These are phyloP conservation scores for Gymnothorax javanicus DNA, from an alignment of 2,797 vertebrate genomes.

Conservation along the genomic window DNA sequence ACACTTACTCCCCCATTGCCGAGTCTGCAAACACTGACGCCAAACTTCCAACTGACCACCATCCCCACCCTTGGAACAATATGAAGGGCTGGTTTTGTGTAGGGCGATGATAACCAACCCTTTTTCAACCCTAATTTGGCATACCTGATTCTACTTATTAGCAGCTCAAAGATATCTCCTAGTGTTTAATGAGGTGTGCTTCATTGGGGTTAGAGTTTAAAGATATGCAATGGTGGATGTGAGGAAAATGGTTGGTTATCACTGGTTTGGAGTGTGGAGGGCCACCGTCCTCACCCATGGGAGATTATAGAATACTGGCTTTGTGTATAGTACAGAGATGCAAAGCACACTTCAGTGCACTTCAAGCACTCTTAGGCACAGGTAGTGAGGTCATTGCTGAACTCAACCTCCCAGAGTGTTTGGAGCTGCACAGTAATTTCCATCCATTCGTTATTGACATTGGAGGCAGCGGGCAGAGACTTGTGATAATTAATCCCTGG, in stretches of 20 bases:
- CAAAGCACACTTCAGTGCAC: not conserved
- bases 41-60: slow-evolving; percentile 32
- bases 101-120: no score
- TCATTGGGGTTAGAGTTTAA: no score
- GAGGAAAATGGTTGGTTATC: not conserved
- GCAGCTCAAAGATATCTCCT: no score
- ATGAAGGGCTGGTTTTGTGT: not conserved
- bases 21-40: slow-evolving; percentile 36
- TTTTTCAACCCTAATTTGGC: no score
- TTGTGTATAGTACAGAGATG: no score
- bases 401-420: not conserved
- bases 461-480: not conserved
- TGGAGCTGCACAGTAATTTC: not conserved
- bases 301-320: no score
- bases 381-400: not conserved
- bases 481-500: not conserved
- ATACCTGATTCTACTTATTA: no score
- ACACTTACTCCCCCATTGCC: slow-evolving; percentile 32
- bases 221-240: not conserved
- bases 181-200: no score
- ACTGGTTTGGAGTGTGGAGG: no score
- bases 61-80: not conserved
- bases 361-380: not conserved
- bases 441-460: not conserved
- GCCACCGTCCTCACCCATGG: no score